Evolutionary conservation across 2,888 invertebrate species (phyloP).

Genomic region (Drosophila anomelani): DNA sequence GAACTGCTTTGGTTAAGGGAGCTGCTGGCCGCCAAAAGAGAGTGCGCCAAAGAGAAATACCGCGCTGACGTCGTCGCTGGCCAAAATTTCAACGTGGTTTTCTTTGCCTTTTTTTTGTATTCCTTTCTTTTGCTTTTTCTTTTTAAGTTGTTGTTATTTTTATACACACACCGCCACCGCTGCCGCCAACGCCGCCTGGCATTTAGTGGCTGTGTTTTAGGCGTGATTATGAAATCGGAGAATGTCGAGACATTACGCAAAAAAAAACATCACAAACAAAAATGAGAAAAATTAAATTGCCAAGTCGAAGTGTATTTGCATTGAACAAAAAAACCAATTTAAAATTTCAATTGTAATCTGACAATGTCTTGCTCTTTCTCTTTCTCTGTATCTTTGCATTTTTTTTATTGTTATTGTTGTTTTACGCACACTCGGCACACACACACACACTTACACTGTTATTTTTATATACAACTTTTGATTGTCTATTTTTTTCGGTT

Average conservation of each 20-base stretch:
- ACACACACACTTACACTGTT: constrained; percentile 13
- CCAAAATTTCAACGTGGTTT: constrained; percentile 71
- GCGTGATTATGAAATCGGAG: constrained; percentile 71
- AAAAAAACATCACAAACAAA: not conserved
- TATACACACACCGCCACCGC: constrained; percentile 18
- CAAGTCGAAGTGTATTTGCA: constrained; percentile 22
- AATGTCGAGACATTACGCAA: constrained; percentile 36
- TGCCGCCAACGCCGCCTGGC: constrained; percentile 18
- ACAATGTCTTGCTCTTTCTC: constrained; percentile 2
- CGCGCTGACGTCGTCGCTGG: constrained; percentile 39
- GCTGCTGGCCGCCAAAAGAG: not conserved
- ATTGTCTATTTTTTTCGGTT: constrained; percentile 17
- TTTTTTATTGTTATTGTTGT: constrained; percentile 47
- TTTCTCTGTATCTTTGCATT: constrained; percentile 20
- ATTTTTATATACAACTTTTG: constrained; percentile 15
- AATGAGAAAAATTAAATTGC: constrained; percentile 5
- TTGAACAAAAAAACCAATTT: constrained; percentile 39
- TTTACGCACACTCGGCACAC: constrained; percentile 12
- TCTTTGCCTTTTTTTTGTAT: constrained; percentile 38
- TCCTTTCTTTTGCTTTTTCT: constrained; percentile 45
- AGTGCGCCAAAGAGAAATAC: not conserved
- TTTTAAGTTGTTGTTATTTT: constrained; percentile 40
- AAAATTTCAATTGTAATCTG: constrained; percentile 28
- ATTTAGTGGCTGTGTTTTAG: constrained; percentile 47
- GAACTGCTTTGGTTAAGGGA: constrained; percentile 33